These are phyloP conservation scores for Anadara kagoshimensis DNA, from an alignment of 1,140 invertebrate genomes.

Conservation along the genomic window DNA sequence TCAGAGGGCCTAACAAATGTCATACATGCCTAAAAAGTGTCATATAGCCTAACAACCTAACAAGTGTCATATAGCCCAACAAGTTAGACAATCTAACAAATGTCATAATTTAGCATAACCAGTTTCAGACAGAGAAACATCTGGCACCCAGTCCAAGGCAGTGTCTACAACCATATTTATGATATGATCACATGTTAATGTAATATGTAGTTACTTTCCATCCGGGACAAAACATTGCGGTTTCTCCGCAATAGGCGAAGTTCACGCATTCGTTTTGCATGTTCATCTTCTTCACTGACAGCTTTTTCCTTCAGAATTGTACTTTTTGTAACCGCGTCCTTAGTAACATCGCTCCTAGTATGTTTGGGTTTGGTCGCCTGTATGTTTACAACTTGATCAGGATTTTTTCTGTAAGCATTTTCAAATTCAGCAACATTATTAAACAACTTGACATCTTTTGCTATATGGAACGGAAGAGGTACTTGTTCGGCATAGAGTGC, in stretches of 20 bases:
- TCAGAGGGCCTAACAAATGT: no score
- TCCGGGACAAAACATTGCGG: slow-evolving; percentile 50
- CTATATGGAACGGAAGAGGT: slow-evolving; percentile 26
- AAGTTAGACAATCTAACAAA: no score
- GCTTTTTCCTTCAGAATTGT: neutral
- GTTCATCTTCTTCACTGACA: neutral
- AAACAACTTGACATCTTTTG: slow-evolving; percentile 41
- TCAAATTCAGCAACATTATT: slow-evolving; percentile 60
- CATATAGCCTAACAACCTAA: no score
- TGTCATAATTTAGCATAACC: no score
- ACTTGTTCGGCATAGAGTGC: slow-evolving; percentile 45
- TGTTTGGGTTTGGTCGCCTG: no score
- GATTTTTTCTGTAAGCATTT: slow-evolving; percentile 5
- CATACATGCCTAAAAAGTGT: no score
- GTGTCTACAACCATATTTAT: no score
- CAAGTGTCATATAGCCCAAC: no score
- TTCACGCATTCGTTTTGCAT: slow-evolving; percentile 18
- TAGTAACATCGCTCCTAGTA: neutral
- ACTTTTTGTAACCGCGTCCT: neutral
- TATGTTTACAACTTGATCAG: neutral
- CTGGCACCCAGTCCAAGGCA: no score
- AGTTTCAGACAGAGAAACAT: no score
- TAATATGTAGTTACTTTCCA: slow-evolving; percentile 43
- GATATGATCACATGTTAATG: no score
- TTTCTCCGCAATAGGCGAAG: slow-evolving; percentile 10